Conservation (phyloP, 2,113 vertebrate species). For the Elaphurus davidianus region DNA sequence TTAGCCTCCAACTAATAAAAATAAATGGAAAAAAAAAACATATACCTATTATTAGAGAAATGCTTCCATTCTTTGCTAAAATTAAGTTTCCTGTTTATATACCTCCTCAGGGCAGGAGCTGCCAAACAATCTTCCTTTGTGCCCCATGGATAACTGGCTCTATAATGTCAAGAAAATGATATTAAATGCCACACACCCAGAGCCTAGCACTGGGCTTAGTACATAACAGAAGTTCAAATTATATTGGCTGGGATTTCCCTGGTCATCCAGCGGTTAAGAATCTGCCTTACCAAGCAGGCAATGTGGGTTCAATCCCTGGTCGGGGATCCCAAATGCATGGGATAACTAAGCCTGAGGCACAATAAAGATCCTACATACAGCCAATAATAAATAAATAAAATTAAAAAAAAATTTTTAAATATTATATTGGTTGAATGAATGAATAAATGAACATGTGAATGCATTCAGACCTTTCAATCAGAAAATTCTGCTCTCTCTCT, state of each 20-base stretch:
- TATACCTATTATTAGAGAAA: neutral
- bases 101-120: neutral
- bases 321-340: neutral
- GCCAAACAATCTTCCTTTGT: neutral
- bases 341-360: neutral
- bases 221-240: neutral
- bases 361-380: neutral
- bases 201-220: neutral
- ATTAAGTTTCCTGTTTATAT: neutral
- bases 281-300: neutral
- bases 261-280: neutral
- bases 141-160: neutral
- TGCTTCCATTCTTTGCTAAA: neutral
- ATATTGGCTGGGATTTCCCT: neutral
- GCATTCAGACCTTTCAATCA: neutral
- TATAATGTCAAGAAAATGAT: neutral
- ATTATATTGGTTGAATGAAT: neutral
- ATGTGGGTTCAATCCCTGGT: neutral
- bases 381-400: neutral
- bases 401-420: rapidly evolving
- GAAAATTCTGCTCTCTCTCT: neutral
- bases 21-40: neutral
- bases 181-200: neutral
- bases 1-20: too few species aligned
- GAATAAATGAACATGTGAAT: neutral